Conservation (phyloP, 2,113 vertebrate species). For the Cryptotis parvus region DNA sequence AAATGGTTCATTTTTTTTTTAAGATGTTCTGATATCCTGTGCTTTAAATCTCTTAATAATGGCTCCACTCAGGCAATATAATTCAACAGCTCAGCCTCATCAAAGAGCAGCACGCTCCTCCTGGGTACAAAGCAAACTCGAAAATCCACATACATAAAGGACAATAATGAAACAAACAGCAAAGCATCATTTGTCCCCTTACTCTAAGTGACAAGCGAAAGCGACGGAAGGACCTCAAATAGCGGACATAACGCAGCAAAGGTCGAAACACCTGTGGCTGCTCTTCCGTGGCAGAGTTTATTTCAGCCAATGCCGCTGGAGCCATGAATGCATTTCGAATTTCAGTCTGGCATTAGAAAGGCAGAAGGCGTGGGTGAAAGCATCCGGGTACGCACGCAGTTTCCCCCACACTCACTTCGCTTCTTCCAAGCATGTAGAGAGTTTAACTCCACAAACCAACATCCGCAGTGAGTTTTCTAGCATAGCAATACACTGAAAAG, state of each 20-base stretch:
- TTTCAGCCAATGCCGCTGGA: background rate
- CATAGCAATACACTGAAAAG: background rate
- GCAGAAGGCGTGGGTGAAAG: background rate
- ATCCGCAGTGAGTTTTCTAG: background rate
- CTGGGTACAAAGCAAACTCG: background rate
- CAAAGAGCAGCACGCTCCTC: no score
- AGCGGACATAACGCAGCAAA: background rate
- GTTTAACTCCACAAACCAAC: background rate
- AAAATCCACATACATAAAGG: background rate
- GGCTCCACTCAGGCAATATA: no score
- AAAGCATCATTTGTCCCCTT: no score
- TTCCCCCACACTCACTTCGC: slow-evolving; percentile 20
- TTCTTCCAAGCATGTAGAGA: slow-evolving; percentile 50
- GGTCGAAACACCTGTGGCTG: background rate
- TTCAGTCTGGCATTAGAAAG: background rate
- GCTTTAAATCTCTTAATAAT: no score
- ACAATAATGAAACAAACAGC: background rate
- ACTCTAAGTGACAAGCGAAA: background rate
- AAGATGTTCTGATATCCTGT: no score
- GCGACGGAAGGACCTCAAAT: background rate
- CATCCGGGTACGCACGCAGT: background rate
- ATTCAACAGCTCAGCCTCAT: no score
- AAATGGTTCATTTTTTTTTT: no score
- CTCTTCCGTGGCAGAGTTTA: background rate
- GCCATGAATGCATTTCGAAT: background rate